A percentile compares a stretch with the other conserved stretches of the same genome.
Evolutionary conservation across 2,888 invertebrate genomes (phyloP).

Genomic region (Megaustenia siamemsis): DNA sequence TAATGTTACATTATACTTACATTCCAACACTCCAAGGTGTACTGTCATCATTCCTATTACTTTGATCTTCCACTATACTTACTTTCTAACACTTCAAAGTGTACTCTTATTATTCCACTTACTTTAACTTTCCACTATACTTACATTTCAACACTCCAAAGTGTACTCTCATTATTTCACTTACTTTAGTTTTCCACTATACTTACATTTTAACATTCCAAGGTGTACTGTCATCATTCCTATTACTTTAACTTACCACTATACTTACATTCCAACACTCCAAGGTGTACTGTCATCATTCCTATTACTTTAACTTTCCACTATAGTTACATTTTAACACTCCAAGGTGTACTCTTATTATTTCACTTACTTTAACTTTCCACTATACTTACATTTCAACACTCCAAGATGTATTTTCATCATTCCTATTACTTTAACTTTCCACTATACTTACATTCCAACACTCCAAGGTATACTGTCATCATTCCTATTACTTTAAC

Average conservation of each 20-base stretch:
- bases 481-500: neutral
- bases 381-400: neutral
- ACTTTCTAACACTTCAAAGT: neutral
- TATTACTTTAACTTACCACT: neutral
- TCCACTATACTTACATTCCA: neutral
- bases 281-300: conserved; percentile 33
- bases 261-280: conserved; percentile 59
- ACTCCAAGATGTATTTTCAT: neutral
- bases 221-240: neutral
- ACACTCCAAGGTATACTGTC: neutral
- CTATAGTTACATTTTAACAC: neutral
- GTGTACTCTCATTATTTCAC: neutral
- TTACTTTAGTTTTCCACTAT: neutral
- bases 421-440: neutral
- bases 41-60: neutral
- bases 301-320: neutral
- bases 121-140: neutral
- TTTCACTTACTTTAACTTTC: neutral
- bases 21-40: neutral
- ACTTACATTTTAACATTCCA: neutral
- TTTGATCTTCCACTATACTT: neutral
- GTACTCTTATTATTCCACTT: neutral
- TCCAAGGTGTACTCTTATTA: neutral
- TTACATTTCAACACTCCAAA: neutral
- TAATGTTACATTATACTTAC: neutral